phyloP scores from a whole-genome alignment of 2,888 invertebrate species.

The Synergus gifuensis region DNA sequence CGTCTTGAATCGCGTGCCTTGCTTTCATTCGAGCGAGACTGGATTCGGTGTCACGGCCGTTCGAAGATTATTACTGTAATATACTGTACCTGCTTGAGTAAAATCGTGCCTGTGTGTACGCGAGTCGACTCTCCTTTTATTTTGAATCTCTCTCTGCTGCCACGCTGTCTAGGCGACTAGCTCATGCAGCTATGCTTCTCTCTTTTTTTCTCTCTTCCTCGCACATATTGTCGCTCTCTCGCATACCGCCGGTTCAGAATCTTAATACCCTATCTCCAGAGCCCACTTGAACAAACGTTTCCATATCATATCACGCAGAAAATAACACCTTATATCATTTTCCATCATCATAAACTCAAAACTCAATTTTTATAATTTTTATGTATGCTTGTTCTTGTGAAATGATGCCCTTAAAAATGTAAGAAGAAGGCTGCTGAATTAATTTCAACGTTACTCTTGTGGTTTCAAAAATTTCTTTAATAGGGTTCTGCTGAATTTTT shows the following conservation, averaged over 20 bases:
- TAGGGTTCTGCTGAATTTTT: too few species aligned
- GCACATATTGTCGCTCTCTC: conserved; percentile 32
- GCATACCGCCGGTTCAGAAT: not conserved
- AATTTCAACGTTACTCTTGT: too few species aligned
- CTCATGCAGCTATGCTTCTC: conserved; percentile 49
- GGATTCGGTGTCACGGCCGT: conserved; percentile 40
- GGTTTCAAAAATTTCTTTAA: too few species aligned
- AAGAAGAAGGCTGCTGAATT: too few species aligned
- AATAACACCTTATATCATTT: too few species aligned
- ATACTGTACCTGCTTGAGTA: conserved; percentile 50
- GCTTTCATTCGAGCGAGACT: conserved; percentile 39
- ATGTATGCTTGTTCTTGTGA: not conserved
- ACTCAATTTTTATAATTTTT: too few species aligned
- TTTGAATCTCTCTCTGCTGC: conserved; percentile 66
- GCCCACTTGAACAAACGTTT: not conserved
- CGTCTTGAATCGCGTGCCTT: conserved; percentile 28
- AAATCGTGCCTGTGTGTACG: conserved; percentile 55
- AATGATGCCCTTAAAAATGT: too few species aligned
- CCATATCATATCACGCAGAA: not conserved
- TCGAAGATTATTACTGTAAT: conserved; percentile 47
- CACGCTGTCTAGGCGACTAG: conserved; percentile 72
- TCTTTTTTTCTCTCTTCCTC: conserved; percentile 43
- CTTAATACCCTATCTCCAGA: not conserved
- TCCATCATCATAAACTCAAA: too few species aligned
- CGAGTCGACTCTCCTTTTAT: conserved; percentile 61